Evolutionary conservation across 1,140 invertebrate genomes (phyloP), one percentile per base, ranked within the genome.

Genomic region (Bombyx mandarina): DNA sequence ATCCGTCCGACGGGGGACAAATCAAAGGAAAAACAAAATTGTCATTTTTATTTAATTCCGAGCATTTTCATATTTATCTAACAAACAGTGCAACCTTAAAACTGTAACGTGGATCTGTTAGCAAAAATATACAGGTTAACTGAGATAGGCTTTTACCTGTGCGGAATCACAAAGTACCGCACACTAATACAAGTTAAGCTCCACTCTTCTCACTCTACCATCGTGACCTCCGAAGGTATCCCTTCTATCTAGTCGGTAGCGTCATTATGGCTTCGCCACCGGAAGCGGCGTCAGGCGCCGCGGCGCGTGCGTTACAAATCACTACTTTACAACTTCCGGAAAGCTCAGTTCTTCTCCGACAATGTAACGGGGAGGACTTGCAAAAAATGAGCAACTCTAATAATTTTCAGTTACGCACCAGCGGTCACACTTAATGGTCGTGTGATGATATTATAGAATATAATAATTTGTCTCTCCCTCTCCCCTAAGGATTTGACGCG

Each of bases 291-390:
- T 73, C 79, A 79, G 79, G 73, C 79, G 82, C 67, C 73, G 78
- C 78, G 80, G 77, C 83, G 83, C 79, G 83, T 84, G 82, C 83
- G 75, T 86, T 82, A 82, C 81, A 86, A 86, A 86, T 86, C 79
- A 83, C 79, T 83, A 78, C 79, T 84, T 86, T 86, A 86, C 82
- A 80, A 84, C 82, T 82, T 84, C 82, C 82, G 75, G 63, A 67
- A 70, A 57, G 58, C 65, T 65, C 74, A 81, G 66, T 82, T 60
- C 64, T 54, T 68, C 70, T 47, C 69, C 66, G 62, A 74, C 67
- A 63, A 61, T 66, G 56, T 67, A 26, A 55, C 54, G 57, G 59
- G 61, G 57, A 61, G 71, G 73, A 79, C 74, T 73, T 74, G 77
- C 62, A 66, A 67, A 83, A 79, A 79, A 73, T 62, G 56, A 60